Percentiles rank a stretch among this genome's conserved stretches.
phyloP scores from a whole-genome alignment of 1,140 invertebrate species.

The Orussus abietinus region DNA sequence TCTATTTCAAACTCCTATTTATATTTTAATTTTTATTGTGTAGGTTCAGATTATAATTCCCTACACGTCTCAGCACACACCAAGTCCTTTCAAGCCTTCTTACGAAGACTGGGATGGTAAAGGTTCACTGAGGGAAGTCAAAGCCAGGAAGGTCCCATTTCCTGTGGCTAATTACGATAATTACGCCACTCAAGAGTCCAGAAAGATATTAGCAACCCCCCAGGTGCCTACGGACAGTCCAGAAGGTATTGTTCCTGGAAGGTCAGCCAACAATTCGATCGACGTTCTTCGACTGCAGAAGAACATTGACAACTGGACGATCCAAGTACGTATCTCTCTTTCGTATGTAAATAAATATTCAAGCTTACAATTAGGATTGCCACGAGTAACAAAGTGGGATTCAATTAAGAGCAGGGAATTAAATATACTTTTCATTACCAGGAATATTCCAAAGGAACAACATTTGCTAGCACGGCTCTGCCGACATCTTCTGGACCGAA shows the following conservation, averaged over 20 bases:
- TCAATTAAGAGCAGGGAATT: conserved; percentile 4
- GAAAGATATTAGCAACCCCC: conserved; percentile 30
- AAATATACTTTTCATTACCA: conserved; percentile 18
- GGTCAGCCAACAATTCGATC: conserved; percentile 55
- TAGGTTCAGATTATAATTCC: conserved; percentile 74
- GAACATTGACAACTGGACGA: conserved; percentile 81
- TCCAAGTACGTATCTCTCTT: conserved; percentile 59
- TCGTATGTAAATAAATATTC: background rate
- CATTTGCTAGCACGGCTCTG: conserved; percentile 29
- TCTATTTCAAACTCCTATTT: no score
- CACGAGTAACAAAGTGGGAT: background rate
- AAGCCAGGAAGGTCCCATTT: conserved; percentile 50
- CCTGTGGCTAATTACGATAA: conserved; percentile 32
- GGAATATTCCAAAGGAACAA: conserved; percentile 44
- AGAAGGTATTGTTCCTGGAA: conserved; percentile 15
- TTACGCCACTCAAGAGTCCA: conserved; percentile 34
- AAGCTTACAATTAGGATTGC: background rate
- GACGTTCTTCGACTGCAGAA: conserved; percentile 72
- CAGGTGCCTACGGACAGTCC: conserved; percentile 37
- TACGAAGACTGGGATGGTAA: conserved; percentile 31
- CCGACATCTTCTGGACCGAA: conserved; percentile 49
- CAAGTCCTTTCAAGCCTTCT: conserved; percentile 52
- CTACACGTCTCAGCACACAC: conserved; percentile 64
- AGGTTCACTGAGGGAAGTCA: conserved; percentile 31
- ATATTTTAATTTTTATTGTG: conserved; percentile 2